Conservation (phyloP, 2,888 invertebrate genomes). For the Ormyrus pomaceus region DNA sequence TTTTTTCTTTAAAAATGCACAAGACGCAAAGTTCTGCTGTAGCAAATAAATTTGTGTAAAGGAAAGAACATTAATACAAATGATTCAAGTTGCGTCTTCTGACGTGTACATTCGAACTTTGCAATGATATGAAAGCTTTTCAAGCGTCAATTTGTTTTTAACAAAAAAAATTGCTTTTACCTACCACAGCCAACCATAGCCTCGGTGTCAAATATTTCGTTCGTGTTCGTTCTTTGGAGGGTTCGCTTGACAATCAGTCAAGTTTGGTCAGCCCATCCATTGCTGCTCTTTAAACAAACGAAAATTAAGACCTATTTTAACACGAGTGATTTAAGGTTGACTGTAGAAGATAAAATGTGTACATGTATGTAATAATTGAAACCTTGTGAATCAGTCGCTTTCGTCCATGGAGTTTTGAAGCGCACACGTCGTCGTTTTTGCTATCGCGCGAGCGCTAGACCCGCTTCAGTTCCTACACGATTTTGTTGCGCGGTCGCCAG, state of each 20-base stretch:
- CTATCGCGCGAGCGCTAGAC: conserved; percentile 38
- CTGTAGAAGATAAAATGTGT: background rate
- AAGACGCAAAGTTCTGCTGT: conserved; percentile 31
- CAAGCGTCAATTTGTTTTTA: conserved; percentile 8
- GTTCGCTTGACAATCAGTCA: conserved; percentile 66
- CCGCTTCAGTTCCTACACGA: conserved; percentile 46
- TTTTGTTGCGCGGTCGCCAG: conserved; percentile 30
- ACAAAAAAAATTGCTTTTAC: background rate
- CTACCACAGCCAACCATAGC: conserved; percentile 4
- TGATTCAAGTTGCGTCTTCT: conserved; percentile 48
- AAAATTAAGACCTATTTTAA: conserved; percentile 2
- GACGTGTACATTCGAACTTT: conserved; percentile 14
- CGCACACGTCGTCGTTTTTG: conserved; percentile 39
- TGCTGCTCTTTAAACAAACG: conserved; percentile 12
- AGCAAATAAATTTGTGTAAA: background rate
- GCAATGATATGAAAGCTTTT: background rate
- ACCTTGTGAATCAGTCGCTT: conserved; percentile 42
- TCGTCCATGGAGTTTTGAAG: conserved; percentile 48
- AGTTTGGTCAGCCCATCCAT: conserved; percentile 50
- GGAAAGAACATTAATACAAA: conserved; percentile 32
- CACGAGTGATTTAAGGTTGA: background rate
- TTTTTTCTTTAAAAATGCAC: conserved; percentile 12
- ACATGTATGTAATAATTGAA: conserved; percentile 31
- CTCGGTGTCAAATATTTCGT: conserved; percentile 4
- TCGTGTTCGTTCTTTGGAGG: conserved; percentile 60